phyloP scores from a whole-genome alignment of 2,888 invertebrate species.

The Stictocephala bisonia region DNA sequence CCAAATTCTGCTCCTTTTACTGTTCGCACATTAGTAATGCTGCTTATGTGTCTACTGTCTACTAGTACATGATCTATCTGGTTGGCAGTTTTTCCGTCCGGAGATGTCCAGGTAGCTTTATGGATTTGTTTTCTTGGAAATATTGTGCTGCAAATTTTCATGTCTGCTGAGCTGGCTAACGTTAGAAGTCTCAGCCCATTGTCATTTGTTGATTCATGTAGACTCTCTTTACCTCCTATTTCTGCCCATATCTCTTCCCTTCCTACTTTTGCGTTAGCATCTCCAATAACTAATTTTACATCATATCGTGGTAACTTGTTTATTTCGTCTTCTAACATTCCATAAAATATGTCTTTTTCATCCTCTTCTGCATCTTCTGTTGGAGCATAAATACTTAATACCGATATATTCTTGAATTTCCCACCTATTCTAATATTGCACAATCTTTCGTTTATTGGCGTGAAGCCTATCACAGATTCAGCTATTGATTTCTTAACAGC shows the following conservation, averaged over 20 bases:
- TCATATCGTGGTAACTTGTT: slow-evolving; percentile 10
- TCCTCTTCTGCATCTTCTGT: slow-evolving; percentile 41
- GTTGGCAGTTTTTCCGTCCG: slow-evolving; percentile 48
- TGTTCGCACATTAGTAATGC: slow-evolving; percentile 33
- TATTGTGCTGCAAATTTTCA: slow-evolving; percentile 44
- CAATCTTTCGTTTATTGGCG: slow-evolving; percentile 17
- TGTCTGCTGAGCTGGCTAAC: slow-evolving; percentile 33
- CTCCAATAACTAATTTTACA: neutral
- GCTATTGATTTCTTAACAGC: neutral
- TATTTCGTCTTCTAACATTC: neutral
- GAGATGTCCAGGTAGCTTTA: slow-evolving; percentile 51
- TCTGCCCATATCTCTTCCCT: neutral
- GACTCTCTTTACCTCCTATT: neutral
- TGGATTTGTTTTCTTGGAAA: slow-evolving; percentile 48
- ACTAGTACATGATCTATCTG: slow-evolving; percentile 48
- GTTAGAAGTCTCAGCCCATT: neutral
- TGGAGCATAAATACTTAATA: slow-evolving; percentile 45
- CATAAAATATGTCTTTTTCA: slow-evolving; percentile 27
- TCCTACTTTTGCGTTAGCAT: slow-evolving; percentile 20
- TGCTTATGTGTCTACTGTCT: slow-evolving; percentile 30
- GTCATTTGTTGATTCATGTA: slow-evolving; percentile 5
- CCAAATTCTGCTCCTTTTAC: slow-evolving; percentile 46
- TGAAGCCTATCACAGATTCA: slow-evolving; percentile 9
- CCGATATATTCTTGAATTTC: slow-evolving; percentile 33
- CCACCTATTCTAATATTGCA: slow-evolving; percentile 24